phyloP scores from a whole-genome alignment of 2,113 vertebrate species.

The Crotalus helleri region DNA sequence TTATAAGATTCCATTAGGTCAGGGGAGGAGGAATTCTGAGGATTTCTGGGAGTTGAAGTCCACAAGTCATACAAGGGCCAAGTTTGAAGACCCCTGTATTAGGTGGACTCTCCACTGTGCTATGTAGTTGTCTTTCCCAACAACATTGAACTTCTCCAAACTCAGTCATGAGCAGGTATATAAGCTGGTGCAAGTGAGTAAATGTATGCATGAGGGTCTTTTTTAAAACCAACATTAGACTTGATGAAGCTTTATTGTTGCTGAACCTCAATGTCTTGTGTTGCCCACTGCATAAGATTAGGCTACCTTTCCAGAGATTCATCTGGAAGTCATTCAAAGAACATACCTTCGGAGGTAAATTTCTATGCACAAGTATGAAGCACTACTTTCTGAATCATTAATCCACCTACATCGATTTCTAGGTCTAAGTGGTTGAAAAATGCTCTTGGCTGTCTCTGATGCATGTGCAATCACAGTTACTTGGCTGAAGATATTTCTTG shows the following conservation, averaged over 20 bases:
- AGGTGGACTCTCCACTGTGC: background rate
- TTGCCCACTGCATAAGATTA: background rate
- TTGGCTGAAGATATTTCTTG: background rate
- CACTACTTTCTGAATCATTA: background rate
- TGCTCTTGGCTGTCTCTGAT: background rate
- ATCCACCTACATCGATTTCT: background rate
- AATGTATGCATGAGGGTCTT: background rate
- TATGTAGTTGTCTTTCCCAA: background rate
- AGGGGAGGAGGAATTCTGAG: too few species aligned
- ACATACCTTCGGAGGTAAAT: background rate
- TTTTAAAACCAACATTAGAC: background rate
- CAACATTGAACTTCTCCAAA: background rate
- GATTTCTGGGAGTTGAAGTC: too few species aligned
- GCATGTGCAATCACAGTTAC: background rate
- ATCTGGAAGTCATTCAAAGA: background rate
- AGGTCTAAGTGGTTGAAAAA: background rate
- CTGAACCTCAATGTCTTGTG: background rate
- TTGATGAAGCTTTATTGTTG: background rate
- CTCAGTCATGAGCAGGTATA: background rate
- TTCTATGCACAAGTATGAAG: background rate
- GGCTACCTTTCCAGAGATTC: background rate
- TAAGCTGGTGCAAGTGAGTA: background rate
- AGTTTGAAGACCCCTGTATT: too few species aligned
- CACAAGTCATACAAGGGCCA: too few species aligned
- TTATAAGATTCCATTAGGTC: background rate